Evolutionary conservation across 2,888 invertebrate genomes (phyloP), one percentile per base, ranked within the genome.

Genomic region (Euclidia mi): DNA sequence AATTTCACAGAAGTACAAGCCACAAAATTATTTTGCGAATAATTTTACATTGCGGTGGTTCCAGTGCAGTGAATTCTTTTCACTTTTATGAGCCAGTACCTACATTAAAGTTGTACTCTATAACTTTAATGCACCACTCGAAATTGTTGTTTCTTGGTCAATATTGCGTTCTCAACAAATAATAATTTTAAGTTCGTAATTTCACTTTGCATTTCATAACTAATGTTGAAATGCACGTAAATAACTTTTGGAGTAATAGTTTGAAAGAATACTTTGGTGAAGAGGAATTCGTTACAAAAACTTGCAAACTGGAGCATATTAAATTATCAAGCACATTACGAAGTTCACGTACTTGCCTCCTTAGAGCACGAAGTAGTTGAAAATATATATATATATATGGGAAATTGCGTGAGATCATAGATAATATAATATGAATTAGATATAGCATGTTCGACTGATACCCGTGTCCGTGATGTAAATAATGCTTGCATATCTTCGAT

Each of bases 41-140:
- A 52, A 65, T 56, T 62, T 53, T 48, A 1, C 10, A 15, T 7
- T 9, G 14, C 2, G 35, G 37, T 66, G 62, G 66, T 62, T 58
- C 31, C 49, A 42, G 46, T 55, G 46, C 31, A 38, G 11, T 25
- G 56, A 50, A 49, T 52, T 71, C 52, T 56, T 71, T 58, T 43
- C 63, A 56, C 63, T 63, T 69, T 62, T 71, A 57, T 40, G 49
- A 42, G 28, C 47, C 63, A 61, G 51, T 50, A 41, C 41, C 47
- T 40, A 29, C 20, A 15, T 38, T 51, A 49, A 57, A 57, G 51
- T n/a, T n/a, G n/a, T 52, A 52, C 55, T 51, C 50, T 37, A 66
- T 56, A 68, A 70, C 70, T 52, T 68, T 40, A 52, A 56, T 58
- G 45, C 52, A 71, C 38, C 43, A 56, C 53, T 63, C 63, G 29